Base-by-base conservation (phyloP, 2,113 vertebrate species). In the Benitochromis conjunctus region DNA sequence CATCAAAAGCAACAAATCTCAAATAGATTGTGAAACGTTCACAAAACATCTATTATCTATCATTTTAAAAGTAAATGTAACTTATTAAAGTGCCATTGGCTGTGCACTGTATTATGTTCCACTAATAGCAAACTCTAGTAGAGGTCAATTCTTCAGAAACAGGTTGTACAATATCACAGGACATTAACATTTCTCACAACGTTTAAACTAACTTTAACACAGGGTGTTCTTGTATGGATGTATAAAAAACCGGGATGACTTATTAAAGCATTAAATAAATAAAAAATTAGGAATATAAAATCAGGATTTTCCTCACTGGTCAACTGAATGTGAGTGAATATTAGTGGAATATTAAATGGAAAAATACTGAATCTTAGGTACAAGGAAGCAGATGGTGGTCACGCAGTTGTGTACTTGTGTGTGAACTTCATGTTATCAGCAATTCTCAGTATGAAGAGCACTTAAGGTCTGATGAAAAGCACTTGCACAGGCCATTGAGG, bases 381-480 rank as follows among this genome's bases (percentile, higher is more conserved):
- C 12, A 16, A 43, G n/a, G 64, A 79, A 79, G 8, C 14, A 29
- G 1, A 58, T 46, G 21, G 18, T 0, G 18, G 5, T 62, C 24
- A 34, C 4, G 3, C 24, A 53, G 38, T n/a, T 16, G 24, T 62
- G 41, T n/a, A 3, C 13, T 58, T 5, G 54, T 79, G 29, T 58
- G 82, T 76, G 41, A 26, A 82, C 56, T 48, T 41, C 31, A 18
- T 31, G 76, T 86, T 80, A 86, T 81, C 80, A 71, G 16, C 11
- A 82, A 80, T 51, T 53, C 62, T 21, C 60, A 43, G 29, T 51
- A 38, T 81, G 60, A 85, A 14, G 79, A 60, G 79, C 90, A 79
- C 88, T 87, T 86, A 58, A 87, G 56, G 41, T 76, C 74, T 29
- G 85, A 82, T 92, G 83, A 82, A 82, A 78, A 85, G 53, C 87